Percentiles rank a stretch among this genome's conserved stretches.
These are phyloP conservation scores for Crambe crambe DNA, from an alignment of 37 sponge, comb jelly and placozoan genomes.

Conservation along the genomic window DNA sequence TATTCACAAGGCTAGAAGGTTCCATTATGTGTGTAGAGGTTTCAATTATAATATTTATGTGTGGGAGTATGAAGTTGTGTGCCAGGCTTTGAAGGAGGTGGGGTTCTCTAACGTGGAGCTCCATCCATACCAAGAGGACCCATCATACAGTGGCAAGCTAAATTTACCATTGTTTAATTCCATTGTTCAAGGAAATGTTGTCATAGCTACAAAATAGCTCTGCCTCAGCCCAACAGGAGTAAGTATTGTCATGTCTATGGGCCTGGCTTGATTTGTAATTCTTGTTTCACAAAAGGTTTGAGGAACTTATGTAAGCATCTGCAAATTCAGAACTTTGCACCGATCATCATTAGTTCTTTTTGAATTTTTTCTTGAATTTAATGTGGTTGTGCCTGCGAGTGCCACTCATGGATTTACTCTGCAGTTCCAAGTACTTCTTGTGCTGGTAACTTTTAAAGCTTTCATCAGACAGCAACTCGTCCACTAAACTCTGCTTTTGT, in stretches of 20 bases:
- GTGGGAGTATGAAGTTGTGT: no score
- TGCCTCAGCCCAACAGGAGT: slow-evolving; percentile 52
- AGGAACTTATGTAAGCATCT: background rate
- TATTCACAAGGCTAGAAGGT: no score
- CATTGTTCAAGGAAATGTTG: no score
- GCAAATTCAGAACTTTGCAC: slow-evolving; percentile 16
- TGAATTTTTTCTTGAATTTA: slow-evolving; percentile 26
- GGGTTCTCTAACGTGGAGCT: no score
- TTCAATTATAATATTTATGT: no score
- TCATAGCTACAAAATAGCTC: no score
- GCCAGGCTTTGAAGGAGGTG: no score
- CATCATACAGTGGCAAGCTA: no score
- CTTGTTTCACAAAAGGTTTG: background rate
- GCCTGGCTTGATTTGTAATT: background rate
- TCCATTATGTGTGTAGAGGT: no score
- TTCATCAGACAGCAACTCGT: slow-evolving; percentile 73
- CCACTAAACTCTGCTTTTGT: slow-evolving; percentile 67
- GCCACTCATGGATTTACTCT: slow-evolving; percentile 32
- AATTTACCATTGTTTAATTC: no score
- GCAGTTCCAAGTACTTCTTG: slow-evolving; percentile 27
- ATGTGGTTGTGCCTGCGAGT: slow-evolving; percentile 20
- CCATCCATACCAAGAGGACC: no score
- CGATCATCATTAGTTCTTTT: background rate
- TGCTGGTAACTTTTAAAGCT: slow-evolving; percentile 44
- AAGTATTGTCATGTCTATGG: background rate